Base-by-base conservation (phyloP, 2,113 vertebrate species). In the Apistogramma diplotaenia region DNA sequence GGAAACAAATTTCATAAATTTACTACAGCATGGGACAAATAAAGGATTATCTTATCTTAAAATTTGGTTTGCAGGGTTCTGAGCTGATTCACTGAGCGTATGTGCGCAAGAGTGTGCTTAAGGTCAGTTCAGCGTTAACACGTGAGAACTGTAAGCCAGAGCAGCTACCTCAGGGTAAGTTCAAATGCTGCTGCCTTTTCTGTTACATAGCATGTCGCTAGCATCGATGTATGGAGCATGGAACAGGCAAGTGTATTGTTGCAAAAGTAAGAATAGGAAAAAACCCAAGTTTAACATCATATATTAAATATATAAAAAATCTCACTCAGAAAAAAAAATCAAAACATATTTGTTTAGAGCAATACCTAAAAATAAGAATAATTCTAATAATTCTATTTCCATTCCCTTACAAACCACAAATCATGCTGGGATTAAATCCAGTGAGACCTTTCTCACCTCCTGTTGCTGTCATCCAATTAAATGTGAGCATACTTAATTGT, bases 391-490 rank as follows among this genome's bases (percentile, higher is more conserved):
- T 58, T 21, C 25, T 43, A n/a, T 27, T 59, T 79, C 19, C 19
- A 4, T 72, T 43, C 8, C 13, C 12, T 31, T 12, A 49, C 15
- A 21, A 37, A 57, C 3, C 8, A 56, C 31, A 72, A 67, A 40
- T 6, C 35, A 23, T 13, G 40, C 75, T 51, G 71, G 72, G 67
- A 62, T 61, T 60, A 59, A 76, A 71, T 88, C 72, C 59, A 74
- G 61, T 59, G 62, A 65, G n/a, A 73, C 51, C 21, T 70, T 76
- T 87, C 67, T 71, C 75, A 79, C 75, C 81, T 79, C 61, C 76
- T 18, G 27, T 79, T 76, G 78, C 51, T 74, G 19, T 83, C n/a
- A 90, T 87, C 85, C 81, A 75, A 85, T 89, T 89, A 84, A 82
- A 85, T 33, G 29, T 18, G 65, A 57, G 59, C 55, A 85, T 59